These are phyloP conservation scores for Thecocarcelia acutangulata DNA, from an alignment of 2,888 invertebrate species.

Conservation along the genomic window DNA sequence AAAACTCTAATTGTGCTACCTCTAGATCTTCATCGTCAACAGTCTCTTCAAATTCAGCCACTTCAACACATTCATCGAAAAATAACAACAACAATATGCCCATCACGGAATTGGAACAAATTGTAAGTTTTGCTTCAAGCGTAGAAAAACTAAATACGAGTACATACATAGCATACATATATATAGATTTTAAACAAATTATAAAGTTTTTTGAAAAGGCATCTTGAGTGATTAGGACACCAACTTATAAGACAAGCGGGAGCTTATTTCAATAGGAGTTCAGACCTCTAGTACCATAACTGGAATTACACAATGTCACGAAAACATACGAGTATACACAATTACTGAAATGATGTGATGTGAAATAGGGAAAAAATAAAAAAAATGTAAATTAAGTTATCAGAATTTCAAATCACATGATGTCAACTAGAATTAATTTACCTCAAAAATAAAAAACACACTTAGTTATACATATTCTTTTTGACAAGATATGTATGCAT, in stretches of 20 bases:
- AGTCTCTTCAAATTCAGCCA: slow-evolving; percentile 76
- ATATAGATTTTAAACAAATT: neutral
- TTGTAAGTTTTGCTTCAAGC: slow-evolving; percentile 82
- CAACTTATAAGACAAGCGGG: neutral
- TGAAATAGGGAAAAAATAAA: neutral
- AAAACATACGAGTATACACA: neutral
- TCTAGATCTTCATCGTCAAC: slow-evolving; percentile 82
- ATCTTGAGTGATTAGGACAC: slow-evolving; percentile 28
- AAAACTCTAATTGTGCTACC: slow-evolving; percentile 81
- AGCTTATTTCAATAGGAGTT: neutral
- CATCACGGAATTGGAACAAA: slow-evolving; percentile 86
- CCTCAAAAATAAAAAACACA: too few species aligned
- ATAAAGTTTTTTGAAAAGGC: neutral
- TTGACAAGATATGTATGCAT: too few species aligned
- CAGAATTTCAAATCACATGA: too few species aligned
- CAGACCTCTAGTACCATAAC: neutral
- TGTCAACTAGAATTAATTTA: too few species aligned
- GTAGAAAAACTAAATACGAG: neutral
- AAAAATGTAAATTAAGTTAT: too few species aligned
- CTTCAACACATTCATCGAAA: slow-evolving; percentile 78
- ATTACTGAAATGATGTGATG: neutral
- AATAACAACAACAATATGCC: slow-evolving; percentile 82
- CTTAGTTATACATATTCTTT: too few species aligned
- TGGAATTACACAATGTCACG: neutral
- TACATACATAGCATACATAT: too few species aligned